A percentile compares a stretch with the other conserved stretches of the same genome.
Evolutionary conservation across 2,113 vertebrate genomes (phyloP).

Genomic region (Corydoras maculifer): DNA sequence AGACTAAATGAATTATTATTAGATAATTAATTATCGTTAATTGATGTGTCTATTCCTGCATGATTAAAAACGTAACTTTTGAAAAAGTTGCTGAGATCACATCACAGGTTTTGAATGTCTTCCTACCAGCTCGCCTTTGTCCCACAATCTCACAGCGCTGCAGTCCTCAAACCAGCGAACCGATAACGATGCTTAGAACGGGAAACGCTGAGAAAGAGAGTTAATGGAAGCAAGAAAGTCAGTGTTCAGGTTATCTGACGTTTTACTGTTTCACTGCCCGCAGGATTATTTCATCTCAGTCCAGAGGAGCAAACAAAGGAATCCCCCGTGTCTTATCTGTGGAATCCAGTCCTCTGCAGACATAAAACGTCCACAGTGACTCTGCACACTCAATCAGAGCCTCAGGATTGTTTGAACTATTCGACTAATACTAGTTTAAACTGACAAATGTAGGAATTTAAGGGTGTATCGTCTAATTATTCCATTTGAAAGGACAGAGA

Average conservation of each 20-base stretch:
- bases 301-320: conserved; percentile 14
- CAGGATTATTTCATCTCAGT: conserved; percentile 25
- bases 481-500: no score
- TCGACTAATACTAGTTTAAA: no score
- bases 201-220: conserved; percentile 1
- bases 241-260: conserved; percentile 26
- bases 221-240: conserved; percentile 8
- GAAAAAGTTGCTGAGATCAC: no score
- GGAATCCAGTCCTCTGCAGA: conserved; percentile 5
- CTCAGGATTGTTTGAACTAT: neutral
- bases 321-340: conserved; percentile 38
- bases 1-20: no score
- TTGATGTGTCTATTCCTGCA: no score
- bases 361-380: neutral
- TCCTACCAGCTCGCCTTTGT: no score
- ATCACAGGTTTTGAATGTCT: no score
- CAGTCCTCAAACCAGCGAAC: neutral
- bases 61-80: no score
- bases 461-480: no score
- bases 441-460: no score
- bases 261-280: conserved; percentile 3
- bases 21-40: no score
- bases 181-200: conserved; percentile 18
- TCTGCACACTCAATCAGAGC: neutral
- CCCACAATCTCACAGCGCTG: no score